A percentile compares a stretch with the other conserved stretches of the same genome.
These are phyloP conservation scores for Amphiprion clarkii DNA, from an alignment of 2,797 vertebrate genomes.

Conservation along the genomic window DNA sequence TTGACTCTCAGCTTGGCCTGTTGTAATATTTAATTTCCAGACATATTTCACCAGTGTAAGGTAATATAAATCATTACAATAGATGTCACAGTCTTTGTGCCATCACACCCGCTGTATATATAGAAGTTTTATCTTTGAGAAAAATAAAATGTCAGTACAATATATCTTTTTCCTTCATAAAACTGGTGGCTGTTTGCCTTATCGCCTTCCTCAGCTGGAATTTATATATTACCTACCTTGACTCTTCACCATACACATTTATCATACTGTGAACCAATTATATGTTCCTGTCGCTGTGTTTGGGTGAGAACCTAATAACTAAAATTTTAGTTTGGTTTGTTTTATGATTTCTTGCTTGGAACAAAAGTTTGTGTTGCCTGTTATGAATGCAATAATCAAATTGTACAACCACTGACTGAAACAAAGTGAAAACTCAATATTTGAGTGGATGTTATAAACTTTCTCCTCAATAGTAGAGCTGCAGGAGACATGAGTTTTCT, in stretches of 20 bases:
- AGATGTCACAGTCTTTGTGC: conserved; percentile 17
- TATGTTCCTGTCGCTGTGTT: conserved; percentile 33
- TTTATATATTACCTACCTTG: conserved; percentile 39
- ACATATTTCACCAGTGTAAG: not conserved
- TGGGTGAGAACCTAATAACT: conserved; percentile 7
- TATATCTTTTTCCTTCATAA: conserved; percentile 29
- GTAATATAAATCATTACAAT: conserved; percentile 44
- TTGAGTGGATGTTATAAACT: not conserved
- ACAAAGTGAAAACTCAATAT: not conserved
- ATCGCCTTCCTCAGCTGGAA: conserved; percentile 39
- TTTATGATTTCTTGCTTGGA: not conserved
- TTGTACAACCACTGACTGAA: not conserved
- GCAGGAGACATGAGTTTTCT: conserved; percentile 1
- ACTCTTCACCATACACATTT: conserved; percentile 47
- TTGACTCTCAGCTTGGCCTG: conserved; percentile 16
- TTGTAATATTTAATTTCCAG: conserved; percentile 11
- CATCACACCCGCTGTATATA: conserved; percentile 13
- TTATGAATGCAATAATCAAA: not conserved
- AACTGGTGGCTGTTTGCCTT: conserved; percentile 34
- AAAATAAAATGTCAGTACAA: conserved; percentile 37
- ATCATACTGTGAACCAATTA: conserved; percentile 60
- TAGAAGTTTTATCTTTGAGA: conserved; percentile 30
- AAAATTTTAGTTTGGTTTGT: not conserved
- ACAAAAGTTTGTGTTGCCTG: conserved; percentile 1
- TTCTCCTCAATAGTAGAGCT: not conserved